phyloP scores from a whole-genome alignment of 2,888 invertebrate species.

The Folsomia manolachei region DNA sequence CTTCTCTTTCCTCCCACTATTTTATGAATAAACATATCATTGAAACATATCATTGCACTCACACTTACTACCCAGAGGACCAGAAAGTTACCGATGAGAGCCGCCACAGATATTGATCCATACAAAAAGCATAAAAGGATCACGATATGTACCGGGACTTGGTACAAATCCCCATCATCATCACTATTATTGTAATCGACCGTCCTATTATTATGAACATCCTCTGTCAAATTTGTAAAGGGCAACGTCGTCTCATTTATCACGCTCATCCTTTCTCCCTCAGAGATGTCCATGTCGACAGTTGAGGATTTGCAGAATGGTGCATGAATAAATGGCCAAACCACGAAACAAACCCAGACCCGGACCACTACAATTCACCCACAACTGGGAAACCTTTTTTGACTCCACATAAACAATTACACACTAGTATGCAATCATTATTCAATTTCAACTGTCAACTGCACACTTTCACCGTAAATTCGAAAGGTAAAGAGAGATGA shows the following conservation, averaged over 20 bases:
- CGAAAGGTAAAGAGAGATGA: background rate
- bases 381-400: too few species aligned
- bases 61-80: conserved; percentile 83
- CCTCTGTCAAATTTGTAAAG: background rate
- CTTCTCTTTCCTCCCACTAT: too few species aligned
- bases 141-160: conserved; percentile 71
- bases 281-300: conserved; percentile 5
- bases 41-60: too few species aligned
- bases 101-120: conserved; percentile 75
- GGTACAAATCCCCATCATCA: conserved; percentile 60
- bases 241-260: background rate
- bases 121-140: conserved; percentile 73
- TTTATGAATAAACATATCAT: too few species aligned
- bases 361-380: too few species aligned
- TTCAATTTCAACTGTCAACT: background rate
- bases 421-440: background rate
- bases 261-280: background rate
- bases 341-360: background rate
- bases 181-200: conserved; percentile 32
- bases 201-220: conserved; percentile 17
- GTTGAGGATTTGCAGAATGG: background rate
- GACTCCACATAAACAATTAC: too few species aligned
- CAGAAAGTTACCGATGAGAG: conserved; percentile 77
- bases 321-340: background rate
- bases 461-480: background rate